Evolutionary conservation across 2,113 vertebrate genomes (phyloP).

Genomic region (Notarius lentiginosus): DNA sequence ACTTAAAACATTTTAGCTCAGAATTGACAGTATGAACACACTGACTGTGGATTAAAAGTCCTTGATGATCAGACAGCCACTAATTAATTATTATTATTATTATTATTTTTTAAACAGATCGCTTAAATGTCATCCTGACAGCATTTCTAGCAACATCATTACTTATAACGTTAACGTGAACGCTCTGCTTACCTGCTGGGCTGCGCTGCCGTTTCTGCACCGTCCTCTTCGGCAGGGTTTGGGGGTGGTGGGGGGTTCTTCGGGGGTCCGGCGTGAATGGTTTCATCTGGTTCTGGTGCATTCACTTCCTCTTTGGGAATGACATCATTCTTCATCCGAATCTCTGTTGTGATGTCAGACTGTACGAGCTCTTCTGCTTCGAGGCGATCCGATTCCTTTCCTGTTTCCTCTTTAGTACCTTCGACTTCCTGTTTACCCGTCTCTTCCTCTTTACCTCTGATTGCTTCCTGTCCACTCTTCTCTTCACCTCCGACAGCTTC

Average conservation of each 20-base stretch:
- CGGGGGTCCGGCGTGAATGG: slow-evolving; percentile 61
- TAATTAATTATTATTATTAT: no score
- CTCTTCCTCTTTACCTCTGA: neutral
- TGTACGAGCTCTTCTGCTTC: neutral
- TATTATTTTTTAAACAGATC: neutral
- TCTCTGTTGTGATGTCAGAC: neutral
- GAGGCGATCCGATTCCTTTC: neutral
- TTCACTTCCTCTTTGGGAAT: slow-evolving; percentile 19
- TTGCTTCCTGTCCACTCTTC: neutral
- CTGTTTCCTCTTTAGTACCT: neutral
- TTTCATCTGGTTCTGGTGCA: neutral
- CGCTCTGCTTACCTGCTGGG: slow-evolving; percentile 33
- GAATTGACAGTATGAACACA: neutral
- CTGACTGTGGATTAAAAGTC: neutral
- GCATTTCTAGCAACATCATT: neutral
- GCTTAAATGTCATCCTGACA: neutral
- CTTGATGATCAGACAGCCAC: no score
- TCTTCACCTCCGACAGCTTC: neutral
- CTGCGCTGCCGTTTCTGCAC: neutral
- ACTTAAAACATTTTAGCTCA: neutral
- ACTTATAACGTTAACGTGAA: neutral
- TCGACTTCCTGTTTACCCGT: slow-evolving; percentile 8
- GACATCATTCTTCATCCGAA: neutral
- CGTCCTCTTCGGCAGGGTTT: slow-evolving; percentile 29
- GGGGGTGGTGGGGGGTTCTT: slow-evolving; percentile 70